phyloP scores from a whole-genome alignment of 2,888 invertebrate genomes.

The Antheraea yamamai region DNA sequence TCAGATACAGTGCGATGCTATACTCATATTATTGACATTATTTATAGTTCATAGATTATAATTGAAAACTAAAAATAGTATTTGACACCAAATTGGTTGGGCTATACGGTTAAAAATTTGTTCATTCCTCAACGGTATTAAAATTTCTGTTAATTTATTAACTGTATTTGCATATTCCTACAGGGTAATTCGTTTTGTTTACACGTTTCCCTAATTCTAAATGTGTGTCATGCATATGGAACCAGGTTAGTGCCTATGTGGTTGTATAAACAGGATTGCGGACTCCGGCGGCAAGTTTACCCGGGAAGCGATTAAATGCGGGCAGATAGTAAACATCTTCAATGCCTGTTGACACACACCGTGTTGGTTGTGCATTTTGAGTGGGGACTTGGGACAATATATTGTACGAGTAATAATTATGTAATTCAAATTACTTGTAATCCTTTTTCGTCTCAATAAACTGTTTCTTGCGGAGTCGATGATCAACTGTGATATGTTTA shows the following conservation, averaged over 20 bases:
- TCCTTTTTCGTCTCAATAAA: no score
- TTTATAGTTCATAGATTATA: no score
- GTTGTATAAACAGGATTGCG: constrained; percentile 9
- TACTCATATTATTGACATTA: no score
- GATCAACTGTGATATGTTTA: no score
- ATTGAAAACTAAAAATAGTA: no score
- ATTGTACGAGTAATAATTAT: neutral
- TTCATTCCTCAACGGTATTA: no score
- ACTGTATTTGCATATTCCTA: neutral
- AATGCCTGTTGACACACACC: constrained; percentile 35
- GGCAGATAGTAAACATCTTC: constrained; percentile 50
- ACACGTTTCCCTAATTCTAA: constrained; percentile 1
- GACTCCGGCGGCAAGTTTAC: constrained; percentile 7
- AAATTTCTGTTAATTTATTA: no score
- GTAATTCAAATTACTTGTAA: neutral
- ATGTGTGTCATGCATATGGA: constrained; percentile 12
- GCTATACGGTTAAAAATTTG: no score
- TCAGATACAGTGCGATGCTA: no score
- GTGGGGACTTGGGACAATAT: constrained; percentile 18
- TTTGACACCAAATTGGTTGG: no score
- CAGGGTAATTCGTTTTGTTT: neutral
- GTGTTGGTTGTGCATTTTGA: constrained; percentile 22
- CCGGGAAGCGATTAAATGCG: constrained; percentile 48
- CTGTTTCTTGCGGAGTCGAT: no score
- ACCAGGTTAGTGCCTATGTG: constrained; percentile 6